Evolutionary conservation across 2,113 vertebrate genomes (phyloP).

Genomic region (Ciconia maguari): DNA sequence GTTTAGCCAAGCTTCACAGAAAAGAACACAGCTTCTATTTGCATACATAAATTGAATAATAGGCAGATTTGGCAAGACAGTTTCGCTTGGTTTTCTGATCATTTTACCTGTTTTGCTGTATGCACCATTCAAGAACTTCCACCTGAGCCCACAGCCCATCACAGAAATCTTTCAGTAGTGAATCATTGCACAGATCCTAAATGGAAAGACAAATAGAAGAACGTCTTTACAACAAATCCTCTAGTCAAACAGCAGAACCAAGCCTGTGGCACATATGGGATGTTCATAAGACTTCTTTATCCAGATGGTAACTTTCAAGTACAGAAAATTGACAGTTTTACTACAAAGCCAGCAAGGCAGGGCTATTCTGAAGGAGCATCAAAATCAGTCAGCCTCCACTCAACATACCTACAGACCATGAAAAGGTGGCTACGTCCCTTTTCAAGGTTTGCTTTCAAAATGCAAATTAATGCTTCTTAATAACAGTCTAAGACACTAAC

Average conservation of each 20-base stretch:
- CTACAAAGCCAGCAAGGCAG: neutral
- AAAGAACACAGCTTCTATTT: neutral
- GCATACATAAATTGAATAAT: neutral
- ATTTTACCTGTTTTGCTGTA: slow-evolving; percentile 82
- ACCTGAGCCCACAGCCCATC: slow-evolving; percentile 86
- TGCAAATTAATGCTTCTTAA: neutral
- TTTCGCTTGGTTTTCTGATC: neutral
- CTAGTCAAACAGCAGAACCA: neutral
- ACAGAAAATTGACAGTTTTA: neutral
- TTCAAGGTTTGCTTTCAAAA: neutral
- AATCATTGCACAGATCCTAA: slow-evolving; percentile 77
- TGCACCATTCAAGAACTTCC: slow-evolving; percentile 90
- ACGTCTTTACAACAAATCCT: neutral
- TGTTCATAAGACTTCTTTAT: neutral
- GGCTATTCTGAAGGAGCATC: neutral
- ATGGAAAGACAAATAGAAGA: neutral
- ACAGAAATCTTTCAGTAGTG: slow-evolving; percentile 87
- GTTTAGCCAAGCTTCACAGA: neutral
- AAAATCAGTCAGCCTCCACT: neutral
- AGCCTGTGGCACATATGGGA: neutral
- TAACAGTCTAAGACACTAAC: neutral
- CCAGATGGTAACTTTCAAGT: neutral
- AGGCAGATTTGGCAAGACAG: neutral
- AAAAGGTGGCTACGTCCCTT: neutral
- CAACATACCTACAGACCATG: neutral